These are phyloP conservation scores for Acleris laterana DNA, from an alignment of 2,888 invertebrate species.

Conservation along the genomic window DNA sequence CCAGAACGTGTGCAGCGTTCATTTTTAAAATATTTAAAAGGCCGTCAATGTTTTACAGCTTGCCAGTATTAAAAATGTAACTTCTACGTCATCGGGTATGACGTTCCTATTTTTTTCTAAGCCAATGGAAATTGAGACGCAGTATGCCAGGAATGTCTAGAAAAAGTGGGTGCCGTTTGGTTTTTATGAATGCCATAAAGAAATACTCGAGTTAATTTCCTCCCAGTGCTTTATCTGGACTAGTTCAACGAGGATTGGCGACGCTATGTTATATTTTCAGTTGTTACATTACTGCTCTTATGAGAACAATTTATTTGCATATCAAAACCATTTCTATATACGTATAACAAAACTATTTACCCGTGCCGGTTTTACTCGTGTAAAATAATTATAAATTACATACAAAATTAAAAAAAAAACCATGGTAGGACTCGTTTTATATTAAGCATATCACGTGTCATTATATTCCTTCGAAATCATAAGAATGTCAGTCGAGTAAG, in stretches of 20 bases:
- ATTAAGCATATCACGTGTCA: too few relatives aligned
- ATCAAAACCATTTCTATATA: too few relatives aligned
- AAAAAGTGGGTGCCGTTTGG: conserved; percentile 25
- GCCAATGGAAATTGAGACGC: neutral
- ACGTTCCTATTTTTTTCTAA: neutral
- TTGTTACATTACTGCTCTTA: neutral
- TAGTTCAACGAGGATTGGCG: conserved; percentile 2
- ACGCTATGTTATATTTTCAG: neutral
- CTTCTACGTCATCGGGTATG: neutral
- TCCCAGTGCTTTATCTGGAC: conserved; percentile 1
- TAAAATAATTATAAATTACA: too few relatives aligned
- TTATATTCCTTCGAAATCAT: neutral
- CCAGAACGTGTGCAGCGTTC: neutral
- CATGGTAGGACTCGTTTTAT: too few relatives aligned
- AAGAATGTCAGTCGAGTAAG: too few relatives aligned
- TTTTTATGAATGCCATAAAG: conserved; percentile 22
- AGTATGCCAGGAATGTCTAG: conserved; percentile 12
- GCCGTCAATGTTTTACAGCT: neutral
- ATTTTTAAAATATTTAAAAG: conserved; percentile 4
- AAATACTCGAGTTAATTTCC: conserved; percentile 21
- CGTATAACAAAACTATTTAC: too few relatives aligned
- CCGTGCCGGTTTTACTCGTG: too few relatives aligned
- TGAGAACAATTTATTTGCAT: too few relatives aligned
- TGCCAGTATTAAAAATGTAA: conserved; percentile 3
- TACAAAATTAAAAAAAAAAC: too few relatives aligned